Base-by-base conservation (phyloP, 2,888 invertebrate genomes). In the Monochamus alternatus region DNA sequence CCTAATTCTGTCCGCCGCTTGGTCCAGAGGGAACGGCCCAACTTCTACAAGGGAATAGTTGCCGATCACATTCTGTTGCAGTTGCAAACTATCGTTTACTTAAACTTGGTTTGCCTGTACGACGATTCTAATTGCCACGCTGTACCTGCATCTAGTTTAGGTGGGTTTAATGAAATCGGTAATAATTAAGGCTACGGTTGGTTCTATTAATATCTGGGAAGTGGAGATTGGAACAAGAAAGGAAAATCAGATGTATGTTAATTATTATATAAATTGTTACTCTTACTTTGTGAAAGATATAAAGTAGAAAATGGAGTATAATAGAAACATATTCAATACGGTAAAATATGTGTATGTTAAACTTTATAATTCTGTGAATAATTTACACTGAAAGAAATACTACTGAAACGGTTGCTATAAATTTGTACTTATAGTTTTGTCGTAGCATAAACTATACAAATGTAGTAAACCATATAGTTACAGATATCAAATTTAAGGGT, bases 31-130 rank as follows among this genome's bases (percentile, higher is more conserved):
- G 55, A 55, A 55, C n/a, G 7, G 55, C n/a, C 12, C 14, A 5
- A 14, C 55, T 55, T 55, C 55, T 14, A 55, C 55, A 22, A 55
- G n/a, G 55, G n/a, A 55, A 55, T 22, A 55, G 55, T 55, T 55
- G 7, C 55, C 55, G 55, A 55, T 55, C 55, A 38, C 38, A 55
- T 5, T 1, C 10, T 55, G 55, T 22, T 55, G 55, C 55, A 55
- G 55, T 55, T 55, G 55, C 55, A 55, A 55, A 55, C 55, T 55
- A 55, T 55, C 55, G 55, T 55, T 55, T 55, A 55, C 55, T 55
- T 55, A n/a, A 55, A 55, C n/a, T 55, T 55, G n/a, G 55, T 55
- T 55, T 5, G 22, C 10, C n/a, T 22, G n/a, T 7, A n/a, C 7
- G 14, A 55, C n/a, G 22, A 55, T 7, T 55, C 55, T 55, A 55